Percentiles rank a stretch among this genome's conserved stretches.
These are phyloP conservation scores for Sarcophaga variegata DNA, from an alignment of 2,888 invertebrate species.

Conservation along the genomic window DNA sequence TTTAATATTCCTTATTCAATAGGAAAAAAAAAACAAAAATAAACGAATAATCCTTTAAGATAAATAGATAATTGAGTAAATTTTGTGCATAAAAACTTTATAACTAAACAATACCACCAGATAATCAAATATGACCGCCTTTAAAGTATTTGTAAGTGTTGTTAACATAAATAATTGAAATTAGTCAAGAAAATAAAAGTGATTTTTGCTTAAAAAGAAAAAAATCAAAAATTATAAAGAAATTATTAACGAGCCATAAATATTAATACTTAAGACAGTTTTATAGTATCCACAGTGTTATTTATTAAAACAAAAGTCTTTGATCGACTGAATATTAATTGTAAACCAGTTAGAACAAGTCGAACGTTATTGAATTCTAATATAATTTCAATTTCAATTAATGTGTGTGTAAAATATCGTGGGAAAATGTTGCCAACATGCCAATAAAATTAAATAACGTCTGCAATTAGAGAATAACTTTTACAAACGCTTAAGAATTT, in stretches of 20 bases:
- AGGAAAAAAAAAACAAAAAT: background rate
- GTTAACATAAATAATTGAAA: slow-evolving; percentile 1
- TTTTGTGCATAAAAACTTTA: slow-evolving; percentile 70
- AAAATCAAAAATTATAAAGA: background rate
- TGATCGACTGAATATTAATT: background rate
- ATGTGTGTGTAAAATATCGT: slow-evolving; percentile 14
- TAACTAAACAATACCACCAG: slow-evolving; percentile 39
- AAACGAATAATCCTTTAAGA: slow-evolving; percentile 30
- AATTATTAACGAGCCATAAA: background rate
- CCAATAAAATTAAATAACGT: slow-evolving; percentile 34
- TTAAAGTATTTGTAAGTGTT: slow-evolving; percentile 80
- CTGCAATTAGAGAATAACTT: background rate
- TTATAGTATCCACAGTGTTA: background rate
- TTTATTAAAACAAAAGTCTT: background rate
- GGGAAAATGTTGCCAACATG: slow-evolving; percentile 23
- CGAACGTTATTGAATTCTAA: slow-evolving; percentile 3
- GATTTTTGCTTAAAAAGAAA: background rate
- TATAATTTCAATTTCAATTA: background rate
- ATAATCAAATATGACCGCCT: slow-evolving; percentile 76
- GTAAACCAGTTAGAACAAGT: background rate
- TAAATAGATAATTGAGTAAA: background rate
- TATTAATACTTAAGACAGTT: background rate
- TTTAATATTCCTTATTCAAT: slow-evolving; percentile 2
- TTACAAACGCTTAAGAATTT: background rate
- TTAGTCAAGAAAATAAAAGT: slow-evolving; percentile 4